A percentile compares a stretch with the other conserved stretches of the same genome.
Conservation (phyloP, 2,113 vertebrate genomes). For the Centrocercus urophasianus region DNA sequence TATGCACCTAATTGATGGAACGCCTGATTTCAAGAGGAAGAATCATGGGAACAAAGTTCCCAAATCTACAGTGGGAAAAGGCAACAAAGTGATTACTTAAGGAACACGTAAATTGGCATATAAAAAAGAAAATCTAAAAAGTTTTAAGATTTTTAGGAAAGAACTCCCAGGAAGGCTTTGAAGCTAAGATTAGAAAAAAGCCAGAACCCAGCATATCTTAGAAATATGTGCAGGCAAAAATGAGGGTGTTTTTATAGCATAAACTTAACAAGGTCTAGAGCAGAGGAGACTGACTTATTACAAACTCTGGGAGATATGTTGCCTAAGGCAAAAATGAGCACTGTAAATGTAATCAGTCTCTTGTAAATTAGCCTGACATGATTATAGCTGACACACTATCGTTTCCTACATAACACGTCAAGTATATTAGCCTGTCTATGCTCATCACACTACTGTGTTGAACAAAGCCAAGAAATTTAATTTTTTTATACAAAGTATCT, state of each 20-base stretch:
- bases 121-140: background rate
- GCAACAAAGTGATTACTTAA: background rate
- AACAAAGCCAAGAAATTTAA: background rate
- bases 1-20: background rate
- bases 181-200: conserved; percentile 23
- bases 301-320: background rate
- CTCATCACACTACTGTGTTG: background rate
- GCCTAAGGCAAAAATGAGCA: conserved; percentile 15
- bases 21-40: background rate
- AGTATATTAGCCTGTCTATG: background rate
- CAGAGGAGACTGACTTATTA: background rate
- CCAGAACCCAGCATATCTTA: background rate
- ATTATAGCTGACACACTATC: background rate
- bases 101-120: background rate
- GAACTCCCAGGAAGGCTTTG: conserved; percentile 12
- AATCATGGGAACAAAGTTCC: background rate
- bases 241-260: background rate
- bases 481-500: background rate
- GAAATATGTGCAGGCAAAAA: background rate
- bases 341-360: background rate
- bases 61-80: background rate
- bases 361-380: background rate
- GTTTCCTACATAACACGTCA: background rate
- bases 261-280: background rate
- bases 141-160: background rate